phyloP scores from a whole-genome alignment of 2,113 vertebrate genomes.

The Vulpes vulpes region DNA sequence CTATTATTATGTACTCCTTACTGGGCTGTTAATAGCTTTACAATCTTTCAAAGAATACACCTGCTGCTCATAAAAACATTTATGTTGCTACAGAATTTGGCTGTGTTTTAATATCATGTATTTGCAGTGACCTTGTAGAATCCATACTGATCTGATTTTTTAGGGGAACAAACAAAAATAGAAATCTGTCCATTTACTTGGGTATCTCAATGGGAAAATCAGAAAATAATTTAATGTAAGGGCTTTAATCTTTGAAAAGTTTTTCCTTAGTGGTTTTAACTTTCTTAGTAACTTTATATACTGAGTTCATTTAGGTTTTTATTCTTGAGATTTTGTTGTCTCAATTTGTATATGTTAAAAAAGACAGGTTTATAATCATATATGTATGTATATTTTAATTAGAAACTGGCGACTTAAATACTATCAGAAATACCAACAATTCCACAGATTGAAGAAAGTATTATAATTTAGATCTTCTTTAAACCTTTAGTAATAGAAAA shows the following conservation, averaged over 20 bases:
- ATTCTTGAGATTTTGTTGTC: conserved; percentile 44
- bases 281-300: background rate
- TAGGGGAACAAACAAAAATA: conserved; percentile 15
- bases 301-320: background rate
- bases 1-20: conserved; percentile 87
- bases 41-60: conserved; percentile 86
- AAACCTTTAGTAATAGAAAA: conserved; percentile 1
- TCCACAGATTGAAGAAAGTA: background rate
- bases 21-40: conserved; percentile 88
- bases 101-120: conserved; percentile 80
- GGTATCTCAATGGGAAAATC: conserved; percentile 7
- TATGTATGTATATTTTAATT: background rate
- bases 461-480: conserved; percentile 2
- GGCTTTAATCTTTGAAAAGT: background rate
- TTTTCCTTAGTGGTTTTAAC: background rate
- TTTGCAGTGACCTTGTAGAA: conserved; percentile 87
- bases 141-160: conserved; percentile 22
- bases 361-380: background rate
- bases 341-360: conserved; percentile 8
- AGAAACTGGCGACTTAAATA: background rate
- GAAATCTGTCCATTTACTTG: background rate
- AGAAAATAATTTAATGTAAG: background rate
- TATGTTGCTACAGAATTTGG: conserved; percentile 85
- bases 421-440: background rate
- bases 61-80: conserved; percentile 90